Evolutionary conservation across 2,797 vertebrate species (phyloP).

Genomic region (Lithobates pipiens): DNA sequence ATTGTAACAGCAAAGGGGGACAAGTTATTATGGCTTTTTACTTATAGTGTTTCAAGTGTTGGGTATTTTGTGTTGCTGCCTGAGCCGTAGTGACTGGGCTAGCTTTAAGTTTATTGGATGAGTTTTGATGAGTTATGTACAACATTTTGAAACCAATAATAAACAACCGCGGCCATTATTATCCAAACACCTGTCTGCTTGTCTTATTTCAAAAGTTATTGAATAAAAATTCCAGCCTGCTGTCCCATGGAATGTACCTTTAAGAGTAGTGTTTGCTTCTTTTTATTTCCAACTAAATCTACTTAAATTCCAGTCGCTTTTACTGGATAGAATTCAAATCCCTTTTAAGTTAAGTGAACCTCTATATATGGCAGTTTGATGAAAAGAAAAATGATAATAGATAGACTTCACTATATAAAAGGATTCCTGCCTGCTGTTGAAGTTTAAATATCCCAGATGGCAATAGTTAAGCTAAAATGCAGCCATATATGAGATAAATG

Average conservation of each 20-base stretch:
- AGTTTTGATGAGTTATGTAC: no score
- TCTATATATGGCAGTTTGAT: background rate
- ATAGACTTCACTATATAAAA: constrained; percentile 35
- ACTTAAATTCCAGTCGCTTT: background rate
- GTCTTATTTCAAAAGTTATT: no score
- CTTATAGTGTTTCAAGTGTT: no score
- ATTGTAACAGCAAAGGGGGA: no score
- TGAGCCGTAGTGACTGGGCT: no score
- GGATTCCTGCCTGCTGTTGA: constrained; percentile 33
- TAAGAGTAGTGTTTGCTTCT: background rate
- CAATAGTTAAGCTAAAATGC: constrained; percentile 33
- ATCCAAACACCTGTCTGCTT: no score
- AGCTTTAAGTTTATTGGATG: no score
- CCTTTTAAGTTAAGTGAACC: background rate
- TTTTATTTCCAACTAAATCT: background rate
- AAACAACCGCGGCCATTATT: no score
- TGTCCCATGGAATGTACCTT: background rate
- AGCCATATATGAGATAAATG: constrained; percentile 18
- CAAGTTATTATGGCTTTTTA: no score
- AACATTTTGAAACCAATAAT: no score
- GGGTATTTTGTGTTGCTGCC: no score
- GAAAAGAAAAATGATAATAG: constrained; percentile 32
- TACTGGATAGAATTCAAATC: background rate
- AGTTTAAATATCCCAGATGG: constrained; percentile 35
- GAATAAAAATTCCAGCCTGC: no score